These are phyloP conservation scores for Scaptomyza hsui DNA, from an alignment of 1,140 invertebrate species.

Conservation along the genomic window DNA sequence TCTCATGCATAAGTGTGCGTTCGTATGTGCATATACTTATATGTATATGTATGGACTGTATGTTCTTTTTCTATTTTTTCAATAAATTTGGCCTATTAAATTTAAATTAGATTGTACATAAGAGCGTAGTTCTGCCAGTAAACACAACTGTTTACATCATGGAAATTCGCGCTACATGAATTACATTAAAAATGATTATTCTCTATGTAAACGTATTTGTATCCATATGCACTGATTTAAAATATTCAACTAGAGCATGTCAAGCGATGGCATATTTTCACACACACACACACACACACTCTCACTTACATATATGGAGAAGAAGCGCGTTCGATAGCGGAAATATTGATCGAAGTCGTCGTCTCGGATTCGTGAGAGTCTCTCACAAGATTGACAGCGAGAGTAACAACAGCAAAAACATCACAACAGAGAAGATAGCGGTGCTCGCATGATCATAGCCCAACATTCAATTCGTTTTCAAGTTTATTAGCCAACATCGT, in stretches of 20 bases:
- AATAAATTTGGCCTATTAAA: conserved; percentile 17
- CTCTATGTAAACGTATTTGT: not conserved
- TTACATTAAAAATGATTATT: too few species aligned
- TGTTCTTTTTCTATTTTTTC: conserved; percentile 1
- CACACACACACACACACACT: conserved; percentile 20
- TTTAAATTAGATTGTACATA: not conserved
- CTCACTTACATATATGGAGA: conserved; percentile 12
- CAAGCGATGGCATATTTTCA: conserved; percentile 62
- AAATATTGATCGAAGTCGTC: conserved; percentile 25
- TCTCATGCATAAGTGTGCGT: not conserved
- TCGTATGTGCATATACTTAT: not conserved
- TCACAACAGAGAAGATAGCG: conserved; percentile 3
- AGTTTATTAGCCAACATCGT: conserved; percentile 39
- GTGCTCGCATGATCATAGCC: not conserved
- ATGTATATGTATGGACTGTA: not conserved
- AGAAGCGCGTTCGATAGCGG: conserved; percentile 49
- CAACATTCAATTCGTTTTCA: conserved; percentile 45
- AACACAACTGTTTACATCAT: not conserved
- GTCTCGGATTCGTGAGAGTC: not conserved
- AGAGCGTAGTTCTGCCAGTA: not conserved
- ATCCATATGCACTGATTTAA: conserved; percentile 11
- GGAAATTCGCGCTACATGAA: not conserved
- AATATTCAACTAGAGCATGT: conserved; percentile 36
- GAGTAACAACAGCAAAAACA: conserved; percentile 7
- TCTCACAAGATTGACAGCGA: conserved; percentile 6